Conservation (phyloP, 2,113 vertebrate species). For the Pipra filicauda region DNA sequence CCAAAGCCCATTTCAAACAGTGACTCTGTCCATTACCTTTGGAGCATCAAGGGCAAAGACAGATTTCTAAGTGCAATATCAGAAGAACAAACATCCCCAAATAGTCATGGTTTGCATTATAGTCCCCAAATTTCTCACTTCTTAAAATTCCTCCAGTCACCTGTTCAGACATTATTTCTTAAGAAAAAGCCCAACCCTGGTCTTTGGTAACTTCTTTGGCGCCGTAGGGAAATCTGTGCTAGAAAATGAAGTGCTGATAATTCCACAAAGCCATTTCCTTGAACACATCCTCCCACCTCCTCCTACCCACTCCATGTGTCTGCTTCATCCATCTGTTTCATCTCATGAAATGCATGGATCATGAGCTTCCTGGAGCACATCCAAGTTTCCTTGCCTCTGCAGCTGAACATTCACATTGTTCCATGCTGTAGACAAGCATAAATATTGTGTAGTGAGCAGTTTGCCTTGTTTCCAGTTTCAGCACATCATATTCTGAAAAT, state of each 20-base stretch:
- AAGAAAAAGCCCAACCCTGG: neutral
- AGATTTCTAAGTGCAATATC: neutral
- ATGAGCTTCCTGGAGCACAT: constrained; percentile 10
- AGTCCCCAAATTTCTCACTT: neutral
- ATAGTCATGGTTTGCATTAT: neutral
- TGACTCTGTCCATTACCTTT: neutral
- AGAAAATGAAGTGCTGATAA: constrained; percentile 30
- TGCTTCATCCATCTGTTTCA: constrained; percentile 55
- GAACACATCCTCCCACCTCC: constrained; percentile 31
- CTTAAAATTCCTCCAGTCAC: neutral
- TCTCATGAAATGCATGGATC: constrained; percentile 56
- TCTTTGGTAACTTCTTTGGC: neutral
- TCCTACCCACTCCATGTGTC: constrained; percentile 29
- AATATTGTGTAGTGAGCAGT: constrained; percentile 20
- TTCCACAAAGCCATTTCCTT: constrained; percentile 45
- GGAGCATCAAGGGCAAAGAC: neutral
- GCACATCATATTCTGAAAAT: neutral
- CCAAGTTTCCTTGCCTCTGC: constrained; percentile 36
- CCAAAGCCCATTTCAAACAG: neutral
- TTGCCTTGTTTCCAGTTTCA: constrained; percentile 1
- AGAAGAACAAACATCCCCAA: neutral
- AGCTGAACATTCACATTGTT: constrained; percentile 13
- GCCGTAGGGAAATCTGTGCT: neutral
- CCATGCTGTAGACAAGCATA: neutral
- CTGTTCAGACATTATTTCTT: neutral